Conservation (phyloP, 2,888 invertebrate species). For the Isoperla grammatica region DNA sequence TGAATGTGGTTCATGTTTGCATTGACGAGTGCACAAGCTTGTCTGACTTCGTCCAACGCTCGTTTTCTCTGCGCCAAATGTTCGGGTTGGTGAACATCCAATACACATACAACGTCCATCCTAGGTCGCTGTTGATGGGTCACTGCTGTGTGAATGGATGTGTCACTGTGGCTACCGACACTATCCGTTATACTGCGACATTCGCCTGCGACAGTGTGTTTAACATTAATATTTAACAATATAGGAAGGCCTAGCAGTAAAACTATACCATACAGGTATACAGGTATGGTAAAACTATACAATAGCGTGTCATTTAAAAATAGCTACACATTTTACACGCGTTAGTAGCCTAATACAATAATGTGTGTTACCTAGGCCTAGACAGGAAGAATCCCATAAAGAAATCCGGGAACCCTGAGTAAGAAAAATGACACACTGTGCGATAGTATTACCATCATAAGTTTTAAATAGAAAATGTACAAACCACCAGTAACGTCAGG, state of each 20-base stretch:
- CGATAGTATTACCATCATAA: not conserved
- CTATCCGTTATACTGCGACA: constrained; percentile 51
- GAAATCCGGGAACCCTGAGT: too few species aligned
- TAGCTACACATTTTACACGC: too few species aligned
- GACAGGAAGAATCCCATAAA: too few species aligned
- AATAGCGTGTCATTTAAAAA: too few species aligned
- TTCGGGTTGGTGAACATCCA: constrained; percentile 70
- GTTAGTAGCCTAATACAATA: too few species aligned
- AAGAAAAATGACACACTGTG: too few species aligned
- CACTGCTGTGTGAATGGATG: constrained; percentile 43
- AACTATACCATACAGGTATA: too few species aligned
- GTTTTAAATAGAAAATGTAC: not conserved
- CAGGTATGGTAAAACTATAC: too few species aligned
- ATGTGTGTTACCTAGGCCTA: too few species aligned
- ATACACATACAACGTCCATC: constrained; percentile 86
- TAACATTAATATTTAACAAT: not conserved
- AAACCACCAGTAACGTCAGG: constrained; percentile 21
- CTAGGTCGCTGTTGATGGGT: constrained; percentile 48
- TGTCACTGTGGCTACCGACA: constrained; percentile 56
- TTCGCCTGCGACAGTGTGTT: constrained; percentile 20
- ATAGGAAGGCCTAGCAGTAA: too few species aligned
- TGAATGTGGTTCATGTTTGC: constrained; percentile 79
- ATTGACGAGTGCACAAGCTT: constrained; percentile 71
- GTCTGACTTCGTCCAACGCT: constrained; percentile 78
- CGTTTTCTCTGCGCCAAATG: constrained; percentile 69